phyloP scores from a whole-genome alignment of 1,140 invertebrate species.

The Brachystomella parvula region DNA sequence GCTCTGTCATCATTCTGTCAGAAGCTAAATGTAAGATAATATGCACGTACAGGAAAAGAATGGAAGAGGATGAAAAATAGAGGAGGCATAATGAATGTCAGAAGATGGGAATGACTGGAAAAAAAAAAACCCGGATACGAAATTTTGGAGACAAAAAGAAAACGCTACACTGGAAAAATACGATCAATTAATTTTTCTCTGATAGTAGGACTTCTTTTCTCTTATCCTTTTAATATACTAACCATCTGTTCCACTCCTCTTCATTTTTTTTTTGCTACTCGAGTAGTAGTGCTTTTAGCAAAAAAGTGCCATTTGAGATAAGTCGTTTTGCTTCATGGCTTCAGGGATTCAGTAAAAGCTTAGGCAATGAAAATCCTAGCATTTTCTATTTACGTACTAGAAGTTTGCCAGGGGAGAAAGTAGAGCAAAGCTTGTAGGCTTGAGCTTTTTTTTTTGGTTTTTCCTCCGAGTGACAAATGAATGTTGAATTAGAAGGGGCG shows the following conservation, averaged over 20 bases:
- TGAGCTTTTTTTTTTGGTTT: too few relatives aligned
- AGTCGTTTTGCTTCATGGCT: too few relatives aligned
- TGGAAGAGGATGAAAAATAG: background rate
- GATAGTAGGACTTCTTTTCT: background rate
- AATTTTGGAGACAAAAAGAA: background rate
- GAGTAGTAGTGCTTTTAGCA: too few relatives aligned
- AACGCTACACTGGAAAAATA: background rate
- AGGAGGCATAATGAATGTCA: background rate
- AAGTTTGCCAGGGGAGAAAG: too few relatives aligned
- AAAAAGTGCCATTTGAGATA: too few relatives aligned
- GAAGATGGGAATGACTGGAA: background rate
- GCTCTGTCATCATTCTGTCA: background rate
- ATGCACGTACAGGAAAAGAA: too few relatives aligned
- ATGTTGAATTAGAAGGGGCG: background rate
- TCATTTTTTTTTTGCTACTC: too few relatives aligned
- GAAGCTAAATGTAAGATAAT: background rate
- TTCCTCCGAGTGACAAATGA: conserved; percentile 1
- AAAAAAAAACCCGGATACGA: background rate
- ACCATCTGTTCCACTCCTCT: background rate
- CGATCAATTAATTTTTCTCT: background rate
- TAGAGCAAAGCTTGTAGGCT: too few relatives aligned
- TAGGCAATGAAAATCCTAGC: too few relatives aligned
- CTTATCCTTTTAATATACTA: background rate
- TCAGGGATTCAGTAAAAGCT: too few relatives aligned
- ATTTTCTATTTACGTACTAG: too few relatives aligned